Evolutionary conservation across 2,113 vertebrate species (phyloP).

Genomic region (Saguinus imperator): DNA sequence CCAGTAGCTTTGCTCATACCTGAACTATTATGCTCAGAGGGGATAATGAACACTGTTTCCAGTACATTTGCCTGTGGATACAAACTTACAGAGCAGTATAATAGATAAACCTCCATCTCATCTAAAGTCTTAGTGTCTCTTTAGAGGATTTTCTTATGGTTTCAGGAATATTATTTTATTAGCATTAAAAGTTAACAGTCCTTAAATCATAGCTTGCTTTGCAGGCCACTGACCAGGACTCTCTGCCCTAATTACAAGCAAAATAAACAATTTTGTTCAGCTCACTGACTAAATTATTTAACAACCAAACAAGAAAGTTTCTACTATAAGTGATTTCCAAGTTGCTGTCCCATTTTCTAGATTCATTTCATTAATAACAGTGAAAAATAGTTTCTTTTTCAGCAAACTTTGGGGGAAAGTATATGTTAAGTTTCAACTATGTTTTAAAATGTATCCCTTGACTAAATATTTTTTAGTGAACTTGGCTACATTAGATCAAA

Average conservation of each 20-base stretch:
- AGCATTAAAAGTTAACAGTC: background rate
- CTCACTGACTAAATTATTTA: background rate
- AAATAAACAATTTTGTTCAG: background rate
- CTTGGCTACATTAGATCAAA: constrained; percentile 52
- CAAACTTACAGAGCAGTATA: background rate
- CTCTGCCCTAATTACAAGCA: constrained; percentile 42
- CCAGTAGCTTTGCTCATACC: background rate
- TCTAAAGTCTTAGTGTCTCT: background rate
- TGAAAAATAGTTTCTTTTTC: background rate
- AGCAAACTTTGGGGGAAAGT: background rate
- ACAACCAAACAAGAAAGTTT: background rate
- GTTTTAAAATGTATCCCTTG: background rate
- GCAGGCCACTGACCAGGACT: background rate
- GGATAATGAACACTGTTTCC: no score
- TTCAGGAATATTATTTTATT: background rate
- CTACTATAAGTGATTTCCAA: background rate
- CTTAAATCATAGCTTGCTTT: constrained; percentile 23
- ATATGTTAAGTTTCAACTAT: background rate
- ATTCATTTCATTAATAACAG: background rate
- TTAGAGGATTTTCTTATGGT: background rate
- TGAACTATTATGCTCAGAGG: background rate
- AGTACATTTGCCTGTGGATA: background rate
- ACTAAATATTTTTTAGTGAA: constrained; percentile 28
- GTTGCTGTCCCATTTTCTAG: background rate
- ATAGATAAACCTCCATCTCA: background rate